Evolutionary conservation across 2,797 vertebrate genomes (phyloP).

Genomic region (Coregonus sp.): DNA sequence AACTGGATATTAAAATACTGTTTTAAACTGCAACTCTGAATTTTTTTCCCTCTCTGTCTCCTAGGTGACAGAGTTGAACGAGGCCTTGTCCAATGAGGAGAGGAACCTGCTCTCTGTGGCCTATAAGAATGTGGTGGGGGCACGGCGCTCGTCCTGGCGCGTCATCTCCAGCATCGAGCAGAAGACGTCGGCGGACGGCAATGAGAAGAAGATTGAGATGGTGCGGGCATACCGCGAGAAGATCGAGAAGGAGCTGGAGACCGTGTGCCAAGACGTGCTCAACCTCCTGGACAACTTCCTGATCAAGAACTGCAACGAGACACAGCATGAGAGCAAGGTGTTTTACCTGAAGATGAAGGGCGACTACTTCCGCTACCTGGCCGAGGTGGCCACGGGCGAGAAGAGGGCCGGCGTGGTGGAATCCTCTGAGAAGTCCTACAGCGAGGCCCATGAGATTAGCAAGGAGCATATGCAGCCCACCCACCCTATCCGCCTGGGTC

Average conservation of each 20-base stretch:
- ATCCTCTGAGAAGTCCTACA: conserved; percentile 96
- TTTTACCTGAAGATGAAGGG: conserved; percentile 99
- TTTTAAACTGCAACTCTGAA: background rate
- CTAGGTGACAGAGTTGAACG: conserved; percentile 95
- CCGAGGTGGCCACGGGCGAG: conserved; percentile 96
- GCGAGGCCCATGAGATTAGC: conserved; percentile 97
- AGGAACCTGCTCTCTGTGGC: conserved; percentile 95
- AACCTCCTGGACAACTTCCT: conserved; percentile 97
- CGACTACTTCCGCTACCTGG: conserved; percentile 98
- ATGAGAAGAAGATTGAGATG: conserved; percentile 99
- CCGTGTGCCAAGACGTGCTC: conserved; percentile 95
- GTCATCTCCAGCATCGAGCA: conserved; percentile 99
- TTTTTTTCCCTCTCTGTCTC: conserved; percentile 10
- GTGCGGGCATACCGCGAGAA: conserved; percentile 97
- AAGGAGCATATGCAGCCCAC: conserved; percentile 99
- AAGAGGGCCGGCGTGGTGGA: conserved; percentile 91
- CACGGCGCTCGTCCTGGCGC: conserved; percentile 93
- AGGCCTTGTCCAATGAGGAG: conserved; percentile 95
- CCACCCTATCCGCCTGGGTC: conserved; percentile 93
- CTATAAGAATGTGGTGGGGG: conserved; percentile 97
- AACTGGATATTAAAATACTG: background rate
- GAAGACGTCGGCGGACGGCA: conserved; percentile 95
- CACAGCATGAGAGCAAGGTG: conserved; percentile 97
- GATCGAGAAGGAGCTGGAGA: conserved; percentile 97
- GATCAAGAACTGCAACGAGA: conserved; percentile 97